A percentile compares a stretch with the other conserved stretches of the same genome.
phyloP scores from a whole-genome alignment of 2,113 vertebrate genomes.

The Nerophis ophidion region DNA sequence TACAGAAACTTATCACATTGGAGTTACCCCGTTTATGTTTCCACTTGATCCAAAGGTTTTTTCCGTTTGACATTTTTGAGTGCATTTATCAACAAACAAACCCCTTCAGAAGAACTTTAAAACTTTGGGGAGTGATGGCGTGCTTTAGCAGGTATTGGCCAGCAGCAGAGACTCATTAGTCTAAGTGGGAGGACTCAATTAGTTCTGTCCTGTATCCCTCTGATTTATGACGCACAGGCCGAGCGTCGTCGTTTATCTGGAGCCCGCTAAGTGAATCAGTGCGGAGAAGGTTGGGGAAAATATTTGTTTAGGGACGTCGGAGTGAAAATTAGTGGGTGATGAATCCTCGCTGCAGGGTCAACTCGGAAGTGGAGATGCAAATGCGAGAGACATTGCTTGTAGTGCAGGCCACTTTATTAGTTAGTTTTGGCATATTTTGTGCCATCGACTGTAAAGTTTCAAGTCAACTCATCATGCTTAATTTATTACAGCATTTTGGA shows the following conservation, averaged over 20 bases:
- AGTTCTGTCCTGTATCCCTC: neutral
- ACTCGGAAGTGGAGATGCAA: neutral
- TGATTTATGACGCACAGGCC: neutral
- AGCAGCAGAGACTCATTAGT: neutral
- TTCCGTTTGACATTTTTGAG: neutral
- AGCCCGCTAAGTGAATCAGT: neutral
- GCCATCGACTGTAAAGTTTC: too few species aligned
- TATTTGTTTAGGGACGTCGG: neutral
- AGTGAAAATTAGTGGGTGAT: neutral
- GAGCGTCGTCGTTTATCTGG: neutral
- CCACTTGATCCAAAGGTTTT: too few species aligned
- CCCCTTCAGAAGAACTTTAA: neutral
- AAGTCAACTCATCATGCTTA: too few species aligned
- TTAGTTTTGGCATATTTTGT: neutral
- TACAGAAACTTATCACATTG: too few species aligned
- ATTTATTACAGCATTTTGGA: too few species aligned
- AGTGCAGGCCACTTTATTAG: too few species aligned
- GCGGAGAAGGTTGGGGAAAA: neutral
- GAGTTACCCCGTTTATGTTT: too few species aligned
- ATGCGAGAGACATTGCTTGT: neutral
- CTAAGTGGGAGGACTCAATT: conserved; percentile 7
- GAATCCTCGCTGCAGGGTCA: neutral
- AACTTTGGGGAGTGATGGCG: neutral
- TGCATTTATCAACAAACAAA: neutral
- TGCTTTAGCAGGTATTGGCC: neutral